These are phyloP conservation scores for Crioceris asparagi DNA, from an alignment of 2,888 invertebrate species.

Conservation along the genomic window DNA sequence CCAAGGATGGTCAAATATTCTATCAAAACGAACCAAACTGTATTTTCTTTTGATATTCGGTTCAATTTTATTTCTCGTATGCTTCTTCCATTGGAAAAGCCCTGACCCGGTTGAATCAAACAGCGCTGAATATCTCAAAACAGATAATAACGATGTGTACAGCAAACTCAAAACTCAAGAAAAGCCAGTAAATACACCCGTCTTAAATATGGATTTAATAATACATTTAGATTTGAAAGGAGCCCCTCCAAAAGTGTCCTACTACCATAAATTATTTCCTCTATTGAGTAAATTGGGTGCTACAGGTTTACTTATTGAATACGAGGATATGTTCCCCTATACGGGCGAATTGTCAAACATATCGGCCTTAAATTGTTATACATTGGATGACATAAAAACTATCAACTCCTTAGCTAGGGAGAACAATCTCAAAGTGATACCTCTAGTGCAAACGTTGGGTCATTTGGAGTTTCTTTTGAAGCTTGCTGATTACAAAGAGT, in stretches of 20 bases:
- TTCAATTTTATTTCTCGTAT: too few relatives aligned
- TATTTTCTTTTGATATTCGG: too few relatives aligned
- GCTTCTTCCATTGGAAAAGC: too few relatives aligned
- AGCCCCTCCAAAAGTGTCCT: conserved; percentile 60
- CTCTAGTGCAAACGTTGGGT: conserved; percentile 77
- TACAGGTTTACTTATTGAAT: conserved; percentile 70
- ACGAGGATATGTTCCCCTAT: conserved; percentile 84
- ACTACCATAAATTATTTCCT: conserved; percentile 50
- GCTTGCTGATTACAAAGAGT: conserved; percentile 50
- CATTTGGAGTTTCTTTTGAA: conserved; percentile 76
- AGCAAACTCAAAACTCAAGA: too few relatives aligned
- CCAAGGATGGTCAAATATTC: too few relatives aligned
- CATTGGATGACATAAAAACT: conserved; percentile 40
- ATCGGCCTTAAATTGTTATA: conserved; percentile 55
- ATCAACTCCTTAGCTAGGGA: conserved; percentile 44
- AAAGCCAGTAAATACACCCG: too few relatives aligned
- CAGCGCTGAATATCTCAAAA: too few relatives aligned
- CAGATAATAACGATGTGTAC: too few relatives aligned
- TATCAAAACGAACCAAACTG: too few relatives aligned
- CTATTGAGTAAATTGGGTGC: conserved; percentile 54
- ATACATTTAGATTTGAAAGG: conserved; percentile 82
- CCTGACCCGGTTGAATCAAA: too few relatives aligned
- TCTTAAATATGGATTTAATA: conserved; percentile 44
- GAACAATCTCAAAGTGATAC: conserved; percentile 58
- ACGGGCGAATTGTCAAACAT: conserved; percentile 47